phyloP scores from a whole-genome alignment of 2,797 vertebrate genomes.

The Phalloptychus januarius region DNA sequence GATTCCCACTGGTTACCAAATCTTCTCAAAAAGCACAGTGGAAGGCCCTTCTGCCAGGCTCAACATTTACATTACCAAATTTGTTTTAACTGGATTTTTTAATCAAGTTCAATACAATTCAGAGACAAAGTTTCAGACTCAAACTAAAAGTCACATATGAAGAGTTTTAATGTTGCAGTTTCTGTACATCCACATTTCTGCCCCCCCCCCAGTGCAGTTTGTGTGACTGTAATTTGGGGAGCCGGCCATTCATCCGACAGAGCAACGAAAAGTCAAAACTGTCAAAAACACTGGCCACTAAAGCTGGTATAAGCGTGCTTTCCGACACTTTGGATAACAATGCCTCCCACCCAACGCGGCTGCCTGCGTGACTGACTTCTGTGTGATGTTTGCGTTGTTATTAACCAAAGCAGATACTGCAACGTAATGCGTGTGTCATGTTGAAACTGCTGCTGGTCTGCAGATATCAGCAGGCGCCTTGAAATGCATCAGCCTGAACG shows the following conservation, averaged over 20 bases:
- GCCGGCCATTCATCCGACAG: conserved; percentile 12
- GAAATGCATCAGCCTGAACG: conserved; percentile 45
- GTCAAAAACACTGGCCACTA: conserved; percentile 10
- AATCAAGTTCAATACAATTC: not conserved
- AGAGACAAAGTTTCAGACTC: not conserved
- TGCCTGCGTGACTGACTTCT: conserved; percentile 24
- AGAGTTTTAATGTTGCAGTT: conserved; percentile 9
- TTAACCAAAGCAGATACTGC: conserved; percentile 33
- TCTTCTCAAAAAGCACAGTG: not conserved
- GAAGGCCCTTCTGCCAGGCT: not conserved
- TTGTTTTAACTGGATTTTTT: not conserved
- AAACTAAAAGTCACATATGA: conserved; percentile 2
- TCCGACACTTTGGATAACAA: conserved; percentile 29
- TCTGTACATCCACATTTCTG: conserved; percentile 11
- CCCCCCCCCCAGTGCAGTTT: conserved; percentile 7
- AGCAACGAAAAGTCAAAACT: conserved; percentile 28
- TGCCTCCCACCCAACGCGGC: conserved; percentile 16
- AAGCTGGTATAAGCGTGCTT: conserved; percentile 10
- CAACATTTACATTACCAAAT: not conserved
- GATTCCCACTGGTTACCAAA: not conserved
- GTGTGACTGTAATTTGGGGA: conserved; percentile 25
- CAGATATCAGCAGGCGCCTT: conserved; percentile 51
- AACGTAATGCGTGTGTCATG: conserved; percentile 30
- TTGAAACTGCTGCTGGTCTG: conserved; percentile 43
- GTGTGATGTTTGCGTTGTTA: conserved; percentile 23